These are phyloP conservation scores for Metalampra italica DNA, from an alignment of 2,888 invertebrate species.

Conservation along the genomic window DNA sequence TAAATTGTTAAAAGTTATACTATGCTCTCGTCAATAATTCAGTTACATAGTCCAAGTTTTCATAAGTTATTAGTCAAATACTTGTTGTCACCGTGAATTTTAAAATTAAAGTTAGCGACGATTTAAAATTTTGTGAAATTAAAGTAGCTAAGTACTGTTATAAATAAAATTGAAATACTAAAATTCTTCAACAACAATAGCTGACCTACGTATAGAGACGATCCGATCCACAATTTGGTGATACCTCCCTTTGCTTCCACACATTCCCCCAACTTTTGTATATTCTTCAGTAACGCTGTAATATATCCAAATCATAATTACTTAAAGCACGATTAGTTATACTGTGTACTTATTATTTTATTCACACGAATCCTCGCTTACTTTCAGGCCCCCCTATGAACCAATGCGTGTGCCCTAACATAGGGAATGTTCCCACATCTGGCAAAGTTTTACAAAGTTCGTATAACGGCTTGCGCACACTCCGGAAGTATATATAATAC, in stretches of 20 bases:
- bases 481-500: constrained; percentile 47
- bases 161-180: background rate
- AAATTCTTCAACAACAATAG: background rate
- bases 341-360: too few species aligned
- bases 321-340: too few species aligned
- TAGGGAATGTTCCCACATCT: constrained; percentile 38
- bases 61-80: too few species aligned
- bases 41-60: too few species aligned
- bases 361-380: constrained; percentile 24
- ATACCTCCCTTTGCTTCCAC: constrained; percentile 33
- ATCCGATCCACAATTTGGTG: constrained; percentile 52
- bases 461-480: constrained; percentile 40
- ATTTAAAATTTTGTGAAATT: too few species aligned
- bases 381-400: constrained; percentile 61
- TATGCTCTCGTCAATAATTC: too few species aligned
- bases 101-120: too few species aligned
- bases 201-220: constrained; percentile 48
- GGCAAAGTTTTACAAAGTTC: constrained; percentile 42
- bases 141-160: too few species aligned
- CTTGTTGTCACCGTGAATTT: too few species aligned
- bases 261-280: constrained; percentile 25
- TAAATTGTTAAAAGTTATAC: too few species aligned
- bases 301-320: constrained; percentile 10
- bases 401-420: constrained; percentile 58
- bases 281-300: constrained; percentile 49